Evolutionary conservation across 2,888 invertebrate species (phyloP), one percentile per base, ranked within the genome.

Genomic region (Cephalotes varians): DNA sequence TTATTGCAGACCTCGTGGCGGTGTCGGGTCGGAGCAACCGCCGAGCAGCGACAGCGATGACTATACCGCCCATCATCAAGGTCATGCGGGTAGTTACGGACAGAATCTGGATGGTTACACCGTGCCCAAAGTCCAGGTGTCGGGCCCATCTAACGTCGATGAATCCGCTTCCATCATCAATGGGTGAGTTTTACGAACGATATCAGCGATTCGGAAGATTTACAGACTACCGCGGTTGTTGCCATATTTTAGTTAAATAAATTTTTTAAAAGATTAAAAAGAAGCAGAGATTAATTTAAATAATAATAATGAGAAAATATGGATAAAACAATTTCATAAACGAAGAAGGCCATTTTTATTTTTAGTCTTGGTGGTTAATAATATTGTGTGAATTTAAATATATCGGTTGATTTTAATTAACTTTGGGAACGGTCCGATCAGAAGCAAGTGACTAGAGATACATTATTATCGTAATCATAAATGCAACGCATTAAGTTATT

Each of bases 31-130:
- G 87, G 94, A 94, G 89, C 91, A 92, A 88, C 87, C 91, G 90
- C 93, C 91, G 65, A 94, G 93, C 86, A 94, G 93, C 86, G 94
- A 94, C 89, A 94, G 94, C 89, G 94, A 94, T 93, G 94, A 94
- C 85, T 93, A 93, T 84, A 87, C 92, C 81, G 85, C 91, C 76
- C 90, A 92, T 60, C 88, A 84, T 47, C 87, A 44, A 82, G 79
- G 76, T 62, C 74, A 81, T 83, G 86, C 83, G 83, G 90, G 91
- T 76, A 87, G 92, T 73, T 92, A 92, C 79, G 90, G 90, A 60
- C 91, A 91, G 58, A 86, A 86, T 71, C 81, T 79, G 82, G 92
- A 93, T 83, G 88, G 86, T 84, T 91, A 91, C 87, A 91, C 89
- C 71, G 86, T 94, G 86, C 93, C 94, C 77, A 94, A 92, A 88